Conservation (phyloP, 2,113 vertebrate genomes). For the Cynocephalus volans region DNA sequence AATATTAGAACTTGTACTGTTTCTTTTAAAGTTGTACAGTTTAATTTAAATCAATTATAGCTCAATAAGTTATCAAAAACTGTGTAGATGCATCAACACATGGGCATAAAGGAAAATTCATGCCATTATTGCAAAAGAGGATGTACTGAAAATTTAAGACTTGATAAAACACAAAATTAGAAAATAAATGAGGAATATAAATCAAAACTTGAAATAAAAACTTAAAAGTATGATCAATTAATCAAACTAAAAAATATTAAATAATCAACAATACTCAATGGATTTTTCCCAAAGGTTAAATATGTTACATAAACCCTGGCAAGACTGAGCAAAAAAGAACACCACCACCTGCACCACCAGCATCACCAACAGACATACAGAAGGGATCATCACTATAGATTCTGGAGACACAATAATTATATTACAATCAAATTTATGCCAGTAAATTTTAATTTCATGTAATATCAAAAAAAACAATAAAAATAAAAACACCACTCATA, state of each 20-base stretch:
- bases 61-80: background rate
- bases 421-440: background rate
- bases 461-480: no score
- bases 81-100: background rate
- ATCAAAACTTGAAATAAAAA: conserved; percentile 20
- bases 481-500: background rate
- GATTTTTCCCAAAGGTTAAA: background rate
- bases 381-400: background rate
- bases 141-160: conserved; percentile 5
- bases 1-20: background rate
- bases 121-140: background rate
- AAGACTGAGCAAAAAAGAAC: background rate
- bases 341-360: background rate
- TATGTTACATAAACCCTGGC: background rate
- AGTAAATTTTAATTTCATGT: background rate
- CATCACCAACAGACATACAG: background rate
- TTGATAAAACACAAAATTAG: background rate
- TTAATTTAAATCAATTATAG: background rate
- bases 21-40: background rate
- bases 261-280: background rate
- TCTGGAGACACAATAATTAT: background rate
- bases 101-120: background rate
- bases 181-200: conserved; percentile 44
- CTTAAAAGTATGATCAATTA: background rate
- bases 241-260: background rate